Conservation (phyloP, 2,797 vertebrate genomes). For the Psittacula derbiana region DNA sequence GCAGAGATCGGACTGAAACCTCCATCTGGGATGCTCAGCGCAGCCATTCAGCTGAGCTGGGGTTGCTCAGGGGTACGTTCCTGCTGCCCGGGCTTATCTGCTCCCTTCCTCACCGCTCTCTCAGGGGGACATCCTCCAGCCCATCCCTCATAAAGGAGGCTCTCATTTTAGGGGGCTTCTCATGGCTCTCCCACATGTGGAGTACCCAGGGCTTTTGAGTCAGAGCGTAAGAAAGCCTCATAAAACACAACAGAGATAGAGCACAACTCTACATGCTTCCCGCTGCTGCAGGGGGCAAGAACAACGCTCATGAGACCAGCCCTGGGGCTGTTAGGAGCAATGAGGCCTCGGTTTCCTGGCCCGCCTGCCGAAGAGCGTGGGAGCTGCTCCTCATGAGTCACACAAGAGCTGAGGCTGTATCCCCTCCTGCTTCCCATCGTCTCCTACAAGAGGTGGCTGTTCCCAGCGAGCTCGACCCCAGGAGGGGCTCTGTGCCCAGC, state of each 20-base stretch:
- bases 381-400: neutral
- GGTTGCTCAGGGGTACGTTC: neutral
- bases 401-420: neutral
- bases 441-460: neutral
- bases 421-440: neutral
- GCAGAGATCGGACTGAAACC: neutral
- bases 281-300: neutral
- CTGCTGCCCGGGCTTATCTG: neutral
- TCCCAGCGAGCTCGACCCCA: accelerated
- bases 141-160: accelerated
- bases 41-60: accelerated
- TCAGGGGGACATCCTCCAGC: neutral
- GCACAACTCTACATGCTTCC: neutral
- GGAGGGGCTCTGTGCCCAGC: neutral
- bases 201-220: neutral
- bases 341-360: neutral
- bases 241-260: neutral
- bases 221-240: neutral
- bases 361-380: neutral
- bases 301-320: neutral
- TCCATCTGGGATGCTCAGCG: neutral
- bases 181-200: neutral
- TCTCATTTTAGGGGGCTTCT: neutral
- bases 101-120: neutral
- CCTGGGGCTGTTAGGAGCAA: neutral